phyloP scores from a whole-genome alignment of 2,113 vertebrate species.

The Hydrolagus affinis region DNA sequence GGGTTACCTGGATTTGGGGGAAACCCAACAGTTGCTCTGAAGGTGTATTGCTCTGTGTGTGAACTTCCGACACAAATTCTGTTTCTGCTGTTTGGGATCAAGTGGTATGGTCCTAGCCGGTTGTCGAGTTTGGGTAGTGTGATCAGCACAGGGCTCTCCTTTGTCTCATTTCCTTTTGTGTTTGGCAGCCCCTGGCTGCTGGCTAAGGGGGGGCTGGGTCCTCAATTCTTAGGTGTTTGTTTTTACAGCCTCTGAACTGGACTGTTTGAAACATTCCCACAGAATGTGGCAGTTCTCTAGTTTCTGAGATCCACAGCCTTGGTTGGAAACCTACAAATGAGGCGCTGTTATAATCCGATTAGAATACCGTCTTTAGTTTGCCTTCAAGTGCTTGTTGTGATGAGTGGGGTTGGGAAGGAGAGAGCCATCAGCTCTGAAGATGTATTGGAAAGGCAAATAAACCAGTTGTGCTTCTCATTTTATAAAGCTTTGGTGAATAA shows the following conservation, averaged over 20 bases:
- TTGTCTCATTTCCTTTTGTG: conserved; percentile 29
- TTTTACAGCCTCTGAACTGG: not conserved
- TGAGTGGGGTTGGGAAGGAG: not conserved
- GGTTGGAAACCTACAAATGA: no score
- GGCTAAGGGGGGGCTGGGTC: not conserved
- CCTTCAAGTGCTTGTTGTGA: not conserved
- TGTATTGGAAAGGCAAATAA: no score
- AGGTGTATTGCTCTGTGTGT: no score
- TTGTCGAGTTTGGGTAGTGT: not conserved
- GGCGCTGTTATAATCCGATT: not conserved
- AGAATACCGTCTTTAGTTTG: not conserved
- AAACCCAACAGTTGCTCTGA: no score
- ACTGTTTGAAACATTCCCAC: not conserved
- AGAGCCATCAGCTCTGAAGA: no score
- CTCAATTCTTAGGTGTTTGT: conserved; percentile 15
- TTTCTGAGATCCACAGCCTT: not conserved
- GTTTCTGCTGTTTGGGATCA: not conserved
- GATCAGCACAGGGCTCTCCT: not conserved
- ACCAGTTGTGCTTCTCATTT: not conserved
- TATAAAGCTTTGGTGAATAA: not conserved
- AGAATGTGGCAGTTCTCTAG: not conserved
- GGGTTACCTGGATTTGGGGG: no score
- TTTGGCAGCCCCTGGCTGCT: conserved; percentile 15
- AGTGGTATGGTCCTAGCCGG: not conserved
- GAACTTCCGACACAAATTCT: not conserved